phyloP scores from a whole-genome alignment of 2,113 vertebrate species.

The Lamprotornis superbus region DNA sequence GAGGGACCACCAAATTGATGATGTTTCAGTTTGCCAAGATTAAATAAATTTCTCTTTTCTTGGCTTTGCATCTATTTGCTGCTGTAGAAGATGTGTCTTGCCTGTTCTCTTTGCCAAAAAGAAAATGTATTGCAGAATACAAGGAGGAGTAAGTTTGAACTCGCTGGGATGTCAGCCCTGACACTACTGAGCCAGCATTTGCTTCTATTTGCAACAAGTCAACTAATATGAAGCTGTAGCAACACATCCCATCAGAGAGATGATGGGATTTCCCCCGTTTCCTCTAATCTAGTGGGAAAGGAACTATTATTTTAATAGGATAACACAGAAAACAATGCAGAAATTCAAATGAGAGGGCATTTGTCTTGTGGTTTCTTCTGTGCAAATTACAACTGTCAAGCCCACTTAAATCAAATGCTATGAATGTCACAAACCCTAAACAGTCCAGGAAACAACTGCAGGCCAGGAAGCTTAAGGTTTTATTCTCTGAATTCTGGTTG shows the following conservation, averaged over 20 bases:
- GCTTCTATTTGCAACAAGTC: background rate
- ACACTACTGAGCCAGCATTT: background rate
- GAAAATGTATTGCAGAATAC: background rate
- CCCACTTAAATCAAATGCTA: background rate
- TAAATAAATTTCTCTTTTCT: background rate
- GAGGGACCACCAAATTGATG: background rate
- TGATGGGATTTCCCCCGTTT: background rate
- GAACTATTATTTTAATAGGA: background rate
- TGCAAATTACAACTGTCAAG: background rate
- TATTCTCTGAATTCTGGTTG: background rate
- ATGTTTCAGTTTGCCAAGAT: background rate
- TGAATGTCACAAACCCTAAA: background rate
- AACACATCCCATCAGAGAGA: background rate
- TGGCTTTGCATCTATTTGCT: background rate
- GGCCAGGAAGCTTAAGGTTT: background rate
- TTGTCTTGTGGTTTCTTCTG: background rate
- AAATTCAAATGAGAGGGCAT: background rate
- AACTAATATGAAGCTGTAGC: background rate
- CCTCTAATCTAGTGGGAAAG: background rate
- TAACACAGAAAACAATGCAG: background rate
- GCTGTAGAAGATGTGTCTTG: background rate
- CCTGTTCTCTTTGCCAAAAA: background rate
- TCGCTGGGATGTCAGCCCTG: background rate
- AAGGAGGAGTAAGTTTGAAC: background rate
- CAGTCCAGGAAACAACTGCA: background rate